A percentile compares a stretch with the other conserved stretches of the same genome.
phyloP scores from a whole-genome alignment of 2,113 vertebrate genomes.

The Panurus biarmicus region DNA sequence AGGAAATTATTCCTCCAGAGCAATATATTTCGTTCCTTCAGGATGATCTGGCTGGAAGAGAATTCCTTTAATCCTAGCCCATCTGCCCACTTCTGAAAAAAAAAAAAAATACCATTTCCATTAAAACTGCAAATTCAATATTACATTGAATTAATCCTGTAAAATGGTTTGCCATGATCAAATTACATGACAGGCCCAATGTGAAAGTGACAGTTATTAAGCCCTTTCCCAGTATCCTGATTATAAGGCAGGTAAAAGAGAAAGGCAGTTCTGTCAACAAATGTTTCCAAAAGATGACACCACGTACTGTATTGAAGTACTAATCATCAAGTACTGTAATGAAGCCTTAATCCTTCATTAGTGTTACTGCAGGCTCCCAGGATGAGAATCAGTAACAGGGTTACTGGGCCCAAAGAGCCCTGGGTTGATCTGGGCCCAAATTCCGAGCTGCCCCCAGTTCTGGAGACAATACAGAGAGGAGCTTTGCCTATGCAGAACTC shows the following conservation, averaged over 20 bases:
- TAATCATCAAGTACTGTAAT: background rate
- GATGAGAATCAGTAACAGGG: background rate
- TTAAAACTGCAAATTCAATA: background rate
- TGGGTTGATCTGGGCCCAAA: background rate
- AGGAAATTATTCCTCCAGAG: background rate
- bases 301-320: background rate
- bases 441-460: background rate
- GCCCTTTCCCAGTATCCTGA: background rate
- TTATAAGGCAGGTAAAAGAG: background rate
- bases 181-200: background rate
- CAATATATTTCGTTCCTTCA: background rate
- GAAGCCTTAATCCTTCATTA: background rate
- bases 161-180: background rate
- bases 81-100: background rate
- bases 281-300: background rate
- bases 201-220: background rate
- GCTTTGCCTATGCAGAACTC: background rate
- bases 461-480: background rate
- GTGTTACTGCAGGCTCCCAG: background rate
- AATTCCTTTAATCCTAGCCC: background rate
- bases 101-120: rapidly evolving
- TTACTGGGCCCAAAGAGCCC: no score
- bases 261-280: background rate
- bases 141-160: background rate
- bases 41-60: background rate